phyloP scores from a whole-genome alignment of 2,888 invertebrate genomes.

The Drosophila glabriapex region DNA sequence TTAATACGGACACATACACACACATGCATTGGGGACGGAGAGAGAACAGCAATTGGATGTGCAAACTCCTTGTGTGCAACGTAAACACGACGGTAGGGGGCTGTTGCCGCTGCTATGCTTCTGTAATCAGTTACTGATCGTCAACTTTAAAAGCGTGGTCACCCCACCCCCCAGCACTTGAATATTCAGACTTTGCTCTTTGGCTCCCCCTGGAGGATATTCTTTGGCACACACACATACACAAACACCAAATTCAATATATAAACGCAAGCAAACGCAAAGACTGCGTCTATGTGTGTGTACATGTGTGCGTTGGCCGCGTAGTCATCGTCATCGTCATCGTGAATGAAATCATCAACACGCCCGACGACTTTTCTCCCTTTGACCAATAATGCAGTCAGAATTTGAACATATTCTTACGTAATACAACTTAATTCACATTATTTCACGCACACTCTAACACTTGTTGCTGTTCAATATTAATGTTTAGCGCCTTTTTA shows the following conservation, averaged over 20 bases:
- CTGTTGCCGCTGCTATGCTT: slow-evolving; percentile 1
- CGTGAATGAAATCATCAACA: slow-evolving; percentile 79
- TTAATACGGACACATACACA: slow-evolving; percentile 20
- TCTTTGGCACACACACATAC: slow-evolving; percentile 18
- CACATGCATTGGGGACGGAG: neutral
- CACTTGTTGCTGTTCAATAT: slow-evolving; percentile 43
- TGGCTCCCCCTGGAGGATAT: slow-evolving; percentile 47
- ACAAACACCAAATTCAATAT: slow-evolving; percentile 13
- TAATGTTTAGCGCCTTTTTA: slow-evolving; percentile 53
- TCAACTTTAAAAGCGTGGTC: slow-evolving; percentile 39
- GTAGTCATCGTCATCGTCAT: slow-evolving; percentile 67
- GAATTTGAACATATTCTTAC: slow-evolving; percentile 68
- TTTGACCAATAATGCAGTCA: slow-evolving; percentile 63
- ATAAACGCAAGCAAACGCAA: slow-evolving; percentile 2
- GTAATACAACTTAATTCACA: slow-evolving; percentile 68
- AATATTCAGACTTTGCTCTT: slow-evolving; percentile 31
- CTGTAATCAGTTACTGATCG: slow-evolving; percentile 55
- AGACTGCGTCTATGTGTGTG: slow-evolving; percentile 13
- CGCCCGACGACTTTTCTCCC: slow-evolving; percentile 29
- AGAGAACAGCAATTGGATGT: slow-evolving; percentile 36
- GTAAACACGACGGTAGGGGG: slow-evolving; percentile 29
- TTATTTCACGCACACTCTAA: slow-evolving; percentile 74
- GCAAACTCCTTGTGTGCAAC: slow-evolving; percentile 42
- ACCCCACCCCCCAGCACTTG: slow-evolving; percentile 15
- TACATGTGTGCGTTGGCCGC: slow-evolving; percentile 45